A percentile compares a stretch with the other conserved stretches of the same genome.
phyloP scores from a whole-genome alignment of 35 echinoderm and acorn worm genomes.

The Acanthaster planci region DNA sequence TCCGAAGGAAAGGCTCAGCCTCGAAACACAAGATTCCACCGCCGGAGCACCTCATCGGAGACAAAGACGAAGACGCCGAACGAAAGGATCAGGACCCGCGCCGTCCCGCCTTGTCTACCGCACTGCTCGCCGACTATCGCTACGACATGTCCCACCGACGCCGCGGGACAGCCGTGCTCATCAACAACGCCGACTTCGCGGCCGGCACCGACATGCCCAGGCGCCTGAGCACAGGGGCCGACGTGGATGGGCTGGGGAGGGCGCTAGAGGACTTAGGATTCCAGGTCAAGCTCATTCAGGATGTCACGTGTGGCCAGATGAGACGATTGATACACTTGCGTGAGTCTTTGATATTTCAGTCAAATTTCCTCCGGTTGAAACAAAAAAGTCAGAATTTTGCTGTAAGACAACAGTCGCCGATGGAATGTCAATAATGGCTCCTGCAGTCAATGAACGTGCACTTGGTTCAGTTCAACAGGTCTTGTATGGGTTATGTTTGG shows the following conservation, averaged over 20 bases:
- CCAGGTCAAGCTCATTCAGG: background rate
- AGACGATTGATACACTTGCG: background rate
- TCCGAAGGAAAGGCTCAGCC: background rate
- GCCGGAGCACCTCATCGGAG: background rate
- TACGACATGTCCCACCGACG: background rate
- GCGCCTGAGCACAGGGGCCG: background rate
- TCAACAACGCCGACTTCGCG: background rate
- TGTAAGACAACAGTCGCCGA: too few species aligned
- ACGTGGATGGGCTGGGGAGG: background rate
- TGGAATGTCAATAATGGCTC: too few species aligned
- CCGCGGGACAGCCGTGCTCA: background rate
- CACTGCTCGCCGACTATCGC: background rate
- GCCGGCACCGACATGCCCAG: background rate
- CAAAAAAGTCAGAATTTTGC: too few species aligned
- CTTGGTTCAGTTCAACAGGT: too few species aligned
- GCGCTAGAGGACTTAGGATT: background rate
- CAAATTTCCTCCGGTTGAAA: too few species aligned
- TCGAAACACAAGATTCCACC: constrained; percentile 9
- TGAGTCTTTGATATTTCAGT: too few species aligned
- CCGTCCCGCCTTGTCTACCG: background rate
- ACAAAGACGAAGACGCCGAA: background rate
- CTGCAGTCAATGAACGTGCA: too few species aligned
- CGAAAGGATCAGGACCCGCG: background rate
- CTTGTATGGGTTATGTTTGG: too few species aligned
- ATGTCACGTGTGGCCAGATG: background rate